Evolutionary conservation across 2,113 vertebrate genomes (phyloP).

Genomic region (Chitala chitala): DNA sequence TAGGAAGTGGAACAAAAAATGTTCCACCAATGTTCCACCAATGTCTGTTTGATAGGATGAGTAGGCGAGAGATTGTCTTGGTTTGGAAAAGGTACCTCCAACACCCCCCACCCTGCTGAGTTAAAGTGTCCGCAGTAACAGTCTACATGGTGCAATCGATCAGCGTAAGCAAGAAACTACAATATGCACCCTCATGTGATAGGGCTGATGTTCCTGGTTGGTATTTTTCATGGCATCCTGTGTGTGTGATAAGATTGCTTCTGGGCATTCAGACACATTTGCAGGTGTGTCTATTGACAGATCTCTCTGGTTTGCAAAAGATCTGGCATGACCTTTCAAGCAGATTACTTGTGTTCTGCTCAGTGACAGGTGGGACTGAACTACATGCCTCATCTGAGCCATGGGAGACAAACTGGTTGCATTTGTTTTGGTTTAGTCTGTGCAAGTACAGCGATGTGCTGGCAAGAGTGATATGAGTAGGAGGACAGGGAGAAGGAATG

Average conservation of each 20-base stretch:
- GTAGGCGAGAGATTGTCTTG: not conserved
- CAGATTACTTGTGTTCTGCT: not conserved
- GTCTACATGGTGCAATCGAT: too few relatives aligned
- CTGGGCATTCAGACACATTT: not conserved
- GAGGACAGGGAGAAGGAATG: not conserved
- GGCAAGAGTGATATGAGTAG: not conserved
- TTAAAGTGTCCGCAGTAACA: too few relatives aligned
- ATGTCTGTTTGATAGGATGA: not conserved
- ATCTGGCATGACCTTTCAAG: not conserved
- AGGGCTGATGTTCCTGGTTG: too few relatives aligned
- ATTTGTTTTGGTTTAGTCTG: not conserved
- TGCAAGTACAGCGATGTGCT: not conserved
- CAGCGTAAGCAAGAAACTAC: too few relatives aligned
- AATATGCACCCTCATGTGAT: too few relatives aligned
- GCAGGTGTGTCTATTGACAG: slow-evolving; percentile 21
- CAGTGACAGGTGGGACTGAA: not conserved
- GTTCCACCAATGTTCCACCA: not conserved
- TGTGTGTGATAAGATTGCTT: not conserved
- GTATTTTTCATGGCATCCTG: too few relatives aligned
- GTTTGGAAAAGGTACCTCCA: not conserved
- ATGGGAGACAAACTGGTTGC: not conserved
- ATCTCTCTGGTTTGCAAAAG: not conserved
- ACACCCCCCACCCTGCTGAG: too few relatives aligned
- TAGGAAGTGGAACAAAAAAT: not conserved
- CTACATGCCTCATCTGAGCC: not conserved